Evolutionary conservation across 2,113 vertebrate species (phyloP).

Genomic region (Brachyhypopomus occidentalis): DNA sequence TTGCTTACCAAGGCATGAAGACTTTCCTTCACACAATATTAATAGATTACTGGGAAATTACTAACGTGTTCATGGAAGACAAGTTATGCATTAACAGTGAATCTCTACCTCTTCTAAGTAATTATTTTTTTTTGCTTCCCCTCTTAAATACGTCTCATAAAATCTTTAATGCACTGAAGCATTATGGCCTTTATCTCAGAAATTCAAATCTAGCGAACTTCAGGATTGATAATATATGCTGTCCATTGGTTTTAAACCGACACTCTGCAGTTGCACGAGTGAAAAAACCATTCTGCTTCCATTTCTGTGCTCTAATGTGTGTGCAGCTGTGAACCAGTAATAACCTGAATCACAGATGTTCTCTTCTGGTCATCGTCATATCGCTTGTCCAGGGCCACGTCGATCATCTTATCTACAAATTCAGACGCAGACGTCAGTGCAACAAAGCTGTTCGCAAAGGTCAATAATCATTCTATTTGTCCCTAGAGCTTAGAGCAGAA

Average conservation of each 20-base stretch:
- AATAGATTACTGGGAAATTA: constrained; percentile 42
- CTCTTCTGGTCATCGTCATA: background rate
- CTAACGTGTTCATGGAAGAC: constrained; percentile 59
- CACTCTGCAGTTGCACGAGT: background rate
- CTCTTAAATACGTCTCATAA: background rate
- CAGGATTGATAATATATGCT: background rate
- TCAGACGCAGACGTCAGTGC: background rate
- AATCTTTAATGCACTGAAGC: background rate
- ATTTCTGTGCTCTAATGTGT: background rate
- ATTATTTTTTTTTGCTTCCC: background rate
- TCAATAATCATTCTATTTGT: background rate
- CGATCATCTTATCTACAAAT: background rate
- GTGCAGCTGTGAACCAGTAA: background rate
- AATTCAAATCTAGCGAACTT: background rate
- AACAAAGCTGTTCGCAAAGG: background rate
- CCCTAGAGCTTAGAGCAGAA: background rate
- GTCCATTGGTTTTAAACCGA: background rate
- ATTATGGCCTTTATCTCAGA: background rate
- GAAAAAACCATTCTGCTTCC: background rate
- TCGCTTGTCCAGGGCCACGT: background rate
- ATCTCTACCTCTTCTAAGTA: constrained; percentile 17
- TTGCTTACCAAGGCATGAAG: constrained; percentile 1
- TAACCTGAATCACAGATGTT: background rate
- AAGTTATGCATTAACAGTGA: constrained; percentile 55
- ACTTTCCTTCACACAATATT: constrained; percentile 2